phyloP scores from a whole-genome alignment of 2,888 invertebrate genomes.

The Drosophila diplacantha region DNA sequence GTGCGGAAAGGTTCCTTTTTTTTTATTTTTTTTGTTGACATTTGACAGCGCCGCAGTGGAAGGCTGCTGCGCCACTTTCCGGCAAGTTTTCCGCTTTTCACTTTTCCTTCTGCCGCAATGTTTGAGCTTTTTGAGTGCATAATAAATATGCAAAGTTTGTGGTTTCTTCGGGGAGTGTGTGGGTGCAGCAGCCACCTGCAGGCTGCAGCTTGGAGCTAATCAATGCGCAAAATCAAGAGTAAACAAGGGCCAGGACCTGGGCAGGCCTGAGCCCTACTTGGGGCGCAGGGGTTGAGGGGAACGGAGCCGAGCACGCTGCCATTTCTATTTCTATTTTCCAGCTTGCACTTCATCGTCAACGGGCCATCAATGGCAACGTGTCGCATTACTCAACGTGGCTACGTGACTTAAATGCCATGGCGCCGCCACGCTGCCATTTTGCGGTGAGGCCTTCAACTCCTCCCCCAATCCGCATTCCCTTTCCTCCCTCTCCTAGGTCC shows the following conservation, averaged over 20 bases:
- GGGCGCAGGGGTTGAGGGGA: background rate
- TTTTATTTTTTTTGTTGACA: background rate
- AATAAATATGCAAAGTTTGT: conserved; percentile 69
- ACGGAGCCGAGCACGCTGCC: conserved; percentile 1
- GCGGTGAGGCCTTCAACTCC: conserved; percentile 34
- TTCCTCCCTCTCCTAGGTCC: background rate
- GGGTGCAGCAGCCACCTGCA: background rate
- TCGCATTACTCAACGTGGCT: conserved; percentile 72
- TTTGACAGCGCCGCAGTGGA: conserved; percentile 9
- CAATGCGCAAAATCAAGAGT: conserved; percentile 62
- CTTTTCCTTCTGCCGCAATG: conserved; percentile 51
- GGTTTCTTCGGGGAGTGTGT: conserved; percentile 10
- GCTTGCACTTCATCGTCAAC: conserved; percentile 71
- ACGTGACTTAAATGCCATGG: conserved; percentile 70
- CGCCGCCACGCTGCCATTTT: conserved; percentile 48
- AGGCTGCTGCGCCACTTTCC: conserved; percentile 25
- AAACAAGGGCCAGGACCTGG: conserved; percentile 35
- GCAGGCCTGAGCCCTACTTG: background rate
- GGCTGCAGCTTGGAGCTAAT: conserved; percentile 42
- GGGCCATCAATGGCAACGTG: conserved; percentile 71
- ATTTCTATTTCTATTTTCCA: conserved; percentile 60
- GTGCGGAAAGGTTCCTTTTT: background rate
- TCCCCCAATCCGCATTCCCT: background rate
- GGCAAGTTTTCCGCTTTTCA: conserved; percentile 20
- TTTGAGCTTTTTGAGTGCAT: conserved; percentile 54